Conservation (phyloP, 2,113 vertebrate species). For the Rhynchomys soricoides region DNA sequence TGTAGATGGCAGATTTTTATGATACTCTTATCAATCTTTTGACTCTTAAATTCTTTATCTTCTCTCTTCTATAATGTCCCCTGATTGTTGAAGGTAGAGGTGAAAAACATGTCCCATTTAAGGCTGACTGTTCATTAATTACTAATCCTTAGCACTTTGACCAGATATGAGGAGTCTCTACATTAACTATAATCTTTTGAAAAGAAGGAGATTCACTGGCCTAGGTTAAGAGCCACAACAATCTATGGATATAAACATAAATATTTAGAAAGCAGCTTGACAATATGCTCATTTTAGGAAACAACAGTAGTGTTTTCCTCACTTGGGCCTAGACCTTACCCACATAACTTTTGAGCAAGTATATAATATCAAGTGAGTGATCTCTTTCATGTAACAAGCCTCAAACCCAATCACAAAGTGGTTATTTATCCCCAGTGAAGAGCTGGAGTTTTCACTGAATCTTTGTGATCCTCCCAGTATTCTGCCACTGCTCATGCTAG, state of each 20-base stretch:
- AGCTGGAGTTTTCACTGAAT: constrained; percentile 19
- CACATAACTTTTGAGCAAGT: not conserved
- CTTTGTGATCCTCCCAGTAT: not conserved
- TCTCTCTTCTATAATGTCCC: not conserved
- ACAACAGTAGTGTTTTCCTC: not conserved
- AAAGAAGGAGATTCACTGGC: not conserved
- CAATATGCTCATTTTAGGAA: not conserved
- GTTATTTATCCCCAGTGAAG: not conserved
- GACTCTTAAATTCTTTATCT: not conserved
- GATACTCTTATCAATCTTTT: not conserved
- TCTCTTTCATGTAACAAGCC: not conserved
- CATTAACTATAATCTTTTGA: not conserved
- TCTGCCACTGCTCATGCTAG: constrained; percentile 13
- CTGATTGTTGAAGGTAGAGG: not conserved
- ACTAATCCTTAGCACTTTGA: not conserved
- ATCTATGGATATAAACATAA: not conserved
- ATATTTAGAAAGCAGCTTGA: not conserved
- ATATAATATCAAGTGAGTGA: not conserved
- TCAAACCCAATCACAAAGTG: not conserved
- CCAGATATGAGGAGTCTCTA: not conserved
- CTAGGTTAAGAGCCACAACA: not conserved
- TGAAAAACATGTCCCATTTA: not conserved
- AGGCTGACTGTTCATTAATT: not conserved
- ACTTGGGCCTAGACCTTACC: not conserved
- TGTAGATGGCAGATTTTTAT: not conserved